These are phyloP conservation scores for Lophius piscatorius DNA, from an alignment of 2,113 vertebrate genomes.

Conservation along the genomic window DNA sequence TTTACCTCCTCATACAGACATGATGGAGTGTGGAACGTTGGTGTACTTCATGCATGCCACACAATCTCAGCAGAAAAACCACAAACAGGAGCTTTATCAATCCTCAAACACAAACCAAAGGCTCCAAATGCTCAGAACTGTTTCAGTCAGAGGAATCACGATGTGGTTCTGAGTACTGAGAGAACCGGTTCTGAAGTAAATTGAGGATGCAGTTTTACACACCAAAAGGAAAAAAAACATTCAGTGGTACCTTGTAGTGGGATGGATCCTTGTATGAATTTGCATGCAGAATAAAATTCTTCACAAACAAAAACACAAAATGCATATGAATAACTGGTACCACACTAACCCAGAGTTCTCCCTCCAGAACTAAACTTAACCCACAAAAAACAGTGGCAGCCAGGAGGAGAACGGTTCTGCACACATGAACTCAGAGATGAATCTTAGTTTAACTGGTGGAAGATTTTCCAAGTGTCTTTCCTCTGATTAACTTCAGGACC, in stretches of 20 bases:
- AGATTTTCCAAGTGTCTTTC: too few species aligned
- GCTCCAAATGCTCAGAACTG: too few species aligned
- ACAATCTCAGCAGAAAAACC: background rate
- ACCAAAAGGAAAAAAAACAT: too few species aligned
- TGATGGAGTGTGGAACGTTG: constrained; percentile 7
- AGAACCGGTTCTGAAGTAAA: too few species aligned
- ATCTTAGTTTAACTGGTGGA: too few species aligned
- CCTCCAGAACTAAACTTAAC: too few species aligned
- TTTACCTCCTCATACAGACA: background rate
- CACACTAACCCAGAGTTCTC: background rate
- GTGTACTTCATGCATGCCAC: constrained; percentile 11
- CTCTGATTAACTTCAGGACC: too few species aligned
- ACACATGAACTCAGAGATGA: too few species aligned
- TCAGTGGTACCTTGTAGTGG: constrained; percentile 84
- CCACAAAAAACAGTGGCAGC: too few species aligned
- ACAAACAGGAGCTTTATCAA: background rate
- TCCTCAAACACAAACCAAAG: background rate
- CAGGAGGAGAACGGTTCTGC: too few species aligned
- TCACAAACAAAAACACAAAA: constrained; percentile 72
- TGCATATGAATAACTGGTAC: constrained; percentile 14
- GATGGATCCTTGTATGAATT: constrained; percentile 85
- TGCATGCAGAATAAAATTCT: constrained; percentile 91
- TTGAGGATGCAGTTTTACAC: too few species aligned
- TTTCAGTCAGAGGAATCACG: background rate
- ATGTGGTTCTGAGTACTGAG: too few species aligned